Evolutionary conservation across 2,113 vertebrate genomes (phyloP).

Genomic region (Rhombomys opimus): DNA sequence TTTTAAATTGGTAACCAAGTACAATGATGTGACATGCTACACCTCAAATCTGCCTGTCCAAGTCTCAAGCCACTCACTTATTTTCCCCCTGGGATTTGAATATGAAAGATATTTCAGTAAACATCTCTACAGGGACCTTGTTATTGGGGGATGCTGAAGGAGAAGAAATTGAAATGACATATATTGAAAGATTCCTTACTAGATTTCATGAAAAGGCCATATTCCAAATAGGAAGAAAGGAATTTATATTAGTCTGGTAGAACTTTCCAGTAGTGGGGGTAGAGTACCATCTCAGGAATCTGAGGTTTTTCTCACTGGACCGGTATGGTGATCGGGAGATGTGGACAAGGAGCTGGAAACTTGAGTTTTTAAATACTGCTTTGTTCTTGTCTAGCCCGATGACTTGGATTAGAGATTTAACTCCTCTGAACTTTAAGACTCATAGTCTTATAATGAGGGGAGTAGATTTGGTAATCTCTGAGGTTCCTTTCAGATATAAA

Average conservation of each 20-base stretch:
- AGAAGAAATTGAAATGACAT: constrained; percentile 40
- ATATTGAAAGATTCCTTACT: neutral
- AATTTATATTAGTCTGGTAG: neutral
- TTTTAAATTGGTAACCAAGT: constrained; percentile 6
- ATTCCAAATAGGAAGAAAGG: constrained; percentile 38
- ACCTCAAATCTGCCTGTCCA: neutral
- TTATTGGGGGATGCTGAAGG: constrained; percentile 15
- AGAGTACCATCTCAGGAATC: constrained; percentile 2
- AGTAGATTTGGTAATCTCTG: neutral
- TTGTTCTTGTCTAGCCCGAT: constrained; percentile 22
- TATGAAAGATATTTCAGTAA: constrained; percentile 56
- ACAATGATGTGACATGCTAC: neutral
- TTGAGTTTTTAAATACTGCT: constrained; percentile 11
- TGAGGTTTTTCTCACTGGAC: constrained; percentile 36
- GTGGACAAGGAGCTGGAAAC: neutral
- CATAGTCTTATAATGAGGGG: constrained; percentile 61
- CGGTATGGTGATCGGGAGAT: neutral
- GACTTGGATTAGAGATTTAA: constrained; percentile 42
- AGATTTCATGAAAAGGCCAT: constrained; percentile 43
- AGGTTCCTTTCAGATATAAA: constrained; percentile 44
- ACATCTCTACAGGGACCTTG: constrained; percentile 1
- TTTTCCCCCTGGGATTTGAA: constrained; percentile 26
- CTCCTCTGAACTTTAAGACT: constrained; percentile 31
- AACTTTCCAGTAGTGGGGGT: constrained; percentile 1
- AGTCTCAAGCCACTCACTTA: constrained; percentile 39